Percentiles rank a stretch among this genome's conserved stretches.
Evolutionary conservation across 2,113 vertebrate genomes (phyloP).

Genomic region (Cynocephalus volans): DNA sequence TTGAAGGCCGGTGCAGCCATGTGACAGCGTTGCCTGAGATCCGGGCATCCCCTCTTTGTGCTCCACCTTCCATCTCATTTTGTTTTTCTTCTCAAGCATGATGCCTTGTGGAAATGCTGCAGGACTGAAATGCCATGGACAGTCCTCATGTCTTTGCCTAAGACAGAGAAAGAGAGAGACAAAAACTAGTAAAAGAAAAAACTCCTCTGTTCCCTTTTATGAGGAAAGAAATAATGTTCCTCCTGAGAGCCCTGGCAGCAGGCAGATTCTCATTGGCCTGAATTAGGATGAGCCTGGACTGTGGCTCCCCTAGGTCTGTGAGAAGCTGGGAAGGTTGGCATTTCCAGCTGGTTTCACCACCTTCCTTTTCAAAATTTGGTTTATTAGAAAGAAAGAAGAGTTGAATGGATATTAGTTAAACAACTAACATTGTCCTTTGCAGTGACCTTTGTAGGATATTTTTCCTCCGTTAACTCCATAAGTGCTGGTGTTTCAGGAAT

Average conservation of each 20-base stretch:
- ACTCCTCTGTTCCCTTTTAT: too few relatives aligned
- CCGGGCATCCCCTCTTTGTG: neutral
- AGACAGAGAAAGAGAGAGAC: neutral
- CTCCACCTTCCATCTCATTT: rapidly evolving
- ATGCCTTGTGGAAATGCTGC: neutral
- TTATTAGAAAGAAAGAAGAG: neutral
- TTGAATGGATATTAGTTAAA: neutral
- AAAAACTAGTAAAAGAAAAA: too few relatives aligned
- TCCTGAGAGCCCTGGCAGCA: neutral
- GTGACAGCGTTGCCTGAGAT: rapidly evolving
- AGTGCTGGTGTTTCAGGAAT: neutral
- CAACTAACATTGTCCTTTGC: neutral
- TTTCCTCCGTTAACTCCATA: neutral
- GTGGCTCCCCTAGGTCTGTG: neutral
- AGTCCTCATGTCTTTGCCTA: neutral
- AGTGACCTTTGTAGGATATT: neutral
- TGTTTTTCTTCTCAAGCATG: neutral
- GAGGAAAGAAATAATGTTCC: neutral
- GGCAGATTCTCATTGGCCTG: neutral
- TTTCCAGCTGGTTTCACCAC: neutral
- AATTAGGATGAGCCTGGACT: too few relatives aligned
- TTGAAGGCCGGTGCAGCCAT: too few relatives aligned
- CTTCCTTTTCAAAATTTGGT: neutral
- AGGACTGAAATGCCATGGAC: too few relatives aligned
- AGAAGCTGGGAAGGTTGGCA: neutral